Conservation (phyloP, 2,797 vertebrate species). For the Microhierax caerulescens region DNA sequence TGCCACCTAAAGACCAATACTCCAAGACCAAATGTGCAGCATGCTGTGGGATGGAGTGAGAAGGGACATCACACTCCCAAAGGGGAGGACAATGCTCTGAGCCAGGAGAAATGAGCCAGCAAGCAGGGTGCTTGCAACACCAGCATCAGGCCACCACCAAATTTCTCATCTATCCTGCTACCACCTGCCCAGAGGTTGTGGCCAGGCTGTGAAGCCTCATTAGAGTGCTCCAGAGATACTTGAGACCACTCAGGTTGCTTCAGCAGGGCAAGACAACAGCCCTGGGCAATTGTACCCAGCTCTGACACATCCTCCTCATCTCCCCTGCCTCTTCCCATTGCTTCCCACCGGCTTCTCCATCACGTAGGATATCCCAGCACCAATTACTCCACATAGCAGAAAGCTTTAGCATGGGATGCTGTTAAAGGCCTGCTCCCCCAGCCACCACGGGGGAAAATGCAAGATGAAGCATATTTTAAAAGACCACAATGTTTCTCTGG, state of each 20-base stretch:
- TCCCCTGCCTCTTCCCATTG: neutral
- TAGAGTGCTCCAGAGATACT: neutral
- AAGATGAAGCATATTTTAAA: neutral
- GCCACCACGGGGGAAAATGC: neutral
- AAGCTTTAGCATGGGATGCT: neutral
- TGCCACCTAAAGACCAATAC: accelerated
- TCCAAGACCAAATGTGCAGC: neutral
- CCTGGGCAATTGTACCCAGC: neutral
- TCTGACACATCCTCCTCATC: neutral
- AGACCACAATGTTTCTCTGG: neutral
- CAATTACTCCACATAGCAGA: neutral
- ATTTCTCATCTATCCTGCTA: neutral
- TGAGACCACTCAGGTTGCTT: neutral
- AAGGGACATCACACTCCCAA: accelerated
- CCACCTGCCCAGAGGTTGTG: neutral
- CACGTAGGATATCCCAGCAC: neutral
- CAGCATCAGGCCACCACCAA: neutral
- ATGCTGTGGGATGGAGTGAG: accelerated
- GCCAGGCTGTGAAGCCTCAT: neutral
- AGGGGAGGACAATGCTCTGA: accelerated
- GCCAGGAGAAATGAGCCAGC: neutral
- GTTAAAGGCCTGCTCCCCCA: neutral
- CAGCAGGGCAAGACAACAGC: accelerated
- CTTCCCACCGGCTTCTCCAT: neutral
- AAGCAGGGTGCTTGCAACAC: neutral